Base-by-base conservation (phyloP, 1,140 invertebrate genomes). In the Conus ventricosus region DNA sequence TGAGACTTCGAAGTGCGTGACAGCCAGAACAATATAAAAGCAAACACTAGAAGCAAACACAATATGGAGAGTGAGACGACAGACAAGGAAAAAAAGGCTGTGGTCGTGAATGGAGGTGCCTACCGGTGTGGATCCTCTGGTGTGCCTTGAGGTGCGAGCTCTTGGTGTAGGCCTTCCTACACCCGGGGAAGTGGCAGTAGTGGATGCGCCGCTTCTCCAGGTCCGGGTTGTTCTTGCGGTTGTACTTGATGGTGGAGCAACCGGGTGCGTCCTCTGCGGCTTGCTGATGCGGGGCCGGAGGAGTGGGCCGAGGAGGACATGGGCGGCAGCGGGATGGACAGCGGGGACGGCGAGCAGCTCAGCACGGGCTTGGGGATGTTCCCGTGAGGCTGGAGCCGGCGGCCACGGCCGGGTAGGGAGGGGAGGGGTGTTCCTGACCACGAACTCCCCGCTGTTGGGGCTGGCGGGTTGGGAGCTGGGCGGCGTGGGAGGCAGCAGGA, bases 111-210 rank as follows among this genome's bases (percentile, higher is more conserved):
- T 20, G 10, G 1, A 63, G 10, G 10, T 11, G 60, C 60, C 60
- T 95, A 96, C 96, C 96, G 8, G 98, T 99, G 95, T 99, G 98
- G 0, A 98, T 98, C 87, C 98, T 96, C 85, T 97, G 97, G 95
- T 99, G 98, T 4, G 98, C 98, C 92, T 99, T 99, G 85, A 99
- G 96, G 95, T 99, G 98, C 8, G 98, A 99, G 86, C 98, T 99
- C 95, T 99, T 99, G 96, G 98, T 99, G 95, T 99, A 99, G 93
- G 98, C 99, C 95, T 99, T 99, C 84, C 97, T 97, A 94, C 98
- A 99, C 85, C 97, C 97, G 93, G 98, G 97, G 95, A 98, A 99
- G 96, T 98, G 97, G 96, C 98, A 99, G 95, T 98, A 98, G 95
- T 99, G 98, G 90, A 99, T 98, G 93, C 98, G 95, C 91, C 98